Conservation (phyloP, 2,888 invertebrate genomes). For the Seira musarum region DNA sequence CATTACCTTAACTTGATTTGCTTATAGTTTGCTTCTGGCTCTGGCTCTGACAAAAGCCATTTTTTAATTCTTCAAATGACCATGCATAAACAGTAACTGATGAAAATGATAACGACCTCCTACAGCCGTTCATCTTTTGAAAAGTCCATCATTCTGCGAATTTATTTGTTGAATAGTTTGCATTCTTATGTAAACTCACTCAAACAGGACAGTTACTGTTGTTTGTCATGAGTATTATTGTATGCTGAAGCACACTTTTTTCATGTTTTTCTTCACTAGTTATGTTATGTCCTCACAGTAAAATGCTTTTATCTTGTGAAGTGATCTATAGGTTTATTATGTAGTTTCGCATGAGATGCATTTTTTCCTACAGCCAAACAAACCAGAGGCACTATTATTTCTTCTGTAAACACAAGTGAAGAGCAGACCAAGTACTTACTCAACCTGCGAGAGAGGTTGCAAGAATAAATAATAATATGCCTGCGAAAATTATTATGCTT, state of each 20-base stretch:
- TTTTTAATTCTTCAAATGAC: no score
- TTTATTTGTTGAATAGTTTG: no score
- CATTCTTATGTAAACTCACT: no score
- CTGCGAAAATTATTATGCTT: not conserved
- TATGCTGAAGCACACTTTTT: no score
- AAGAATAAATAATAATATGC: not conserved
- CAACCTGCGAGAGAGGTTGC: not conserved
- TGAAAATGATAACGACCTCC: slow-evolving; percentile 46
- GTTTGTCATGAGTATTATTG: no score
- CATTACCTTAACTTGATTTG: slow-evolving; percentile 19
- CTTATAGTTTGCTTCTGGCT: no score
- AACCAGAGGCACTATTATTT: not conserved
- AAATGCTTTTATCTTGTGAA: not conserved
- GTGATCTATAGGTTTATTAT: not conserved
- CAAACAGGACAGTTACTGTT: slow-evolving; percentile 4
- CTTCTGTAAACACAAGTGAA: not conserved
- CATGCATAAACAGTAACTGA: slow-evolving; percentile 13
- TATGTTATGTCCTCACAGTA: not conserved
- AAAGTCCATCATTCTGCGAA: slow-evolving; percentile 1
- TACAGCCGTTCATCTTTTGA: slow-evolving; percentile 21
- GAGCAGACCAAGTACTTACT: not conserved
- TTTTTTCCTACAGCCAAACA: not conserved
- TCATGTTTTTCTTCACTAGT: not conserved
- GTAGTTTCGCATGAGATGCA: not conserved
- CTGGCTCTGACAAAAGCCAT: no score